Percentiles rank a stretch among this genome's conserved stretches.
Conservation (phyloP, 2,113 vertebrate genomes). For the Nesoenas mayeri region DNA sequence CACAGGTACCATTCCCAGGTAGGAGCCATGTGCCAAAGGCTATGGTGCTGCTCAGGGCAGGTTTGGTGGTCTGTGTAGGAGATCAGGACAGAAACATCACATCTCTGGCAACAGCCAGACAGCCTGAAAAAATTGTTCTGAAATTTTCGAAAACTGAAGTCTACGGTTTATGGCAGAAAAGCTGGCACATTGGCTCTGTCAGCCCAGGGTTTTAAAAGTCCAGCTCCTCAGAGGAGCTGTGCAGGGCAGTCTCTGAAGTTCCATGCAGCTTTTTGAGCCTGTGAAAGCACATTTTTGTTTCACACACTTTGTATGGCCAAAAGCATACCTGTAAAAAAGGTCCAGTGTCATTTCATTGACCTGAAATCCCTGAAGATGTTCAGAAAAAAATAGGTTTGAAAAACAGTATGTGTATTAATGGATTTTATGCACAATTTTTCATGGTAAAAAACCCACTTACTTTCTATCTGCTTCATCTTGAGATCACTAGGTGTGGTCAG, state of each 20-base stretch:
- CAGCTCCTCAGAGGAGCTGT: background rate
- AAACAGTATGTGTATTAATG: background rate
- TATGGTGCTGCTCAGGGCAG: background rate
- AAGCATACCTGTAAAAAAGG: background rate
- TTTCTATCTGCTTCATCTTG: background rate
- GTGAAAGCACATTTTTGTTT: background rate
- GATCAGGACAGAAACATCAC: background rate
- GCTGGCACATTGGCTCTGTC: background rate
- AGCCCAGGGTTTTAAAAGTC: background rate
- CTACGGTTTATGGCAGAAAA: background rate
- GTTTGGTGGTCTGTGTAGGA: background rate
- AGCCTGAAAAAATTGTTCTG: background rate
- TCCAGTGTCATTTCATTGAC: background rate
- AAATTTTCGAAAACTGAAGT: background rate
- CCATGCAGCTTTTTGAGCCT: background rate
- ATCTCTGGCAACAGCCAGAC: background rate
- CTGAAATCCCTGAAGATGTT: background rate
- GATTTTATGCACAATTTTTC: background rate
- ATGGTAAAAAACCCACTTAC: background rate
- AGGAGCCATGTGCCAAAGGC: background rate
- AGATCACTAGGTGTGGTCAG: background rate
- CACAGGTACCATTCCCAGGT: rapidly evolving
- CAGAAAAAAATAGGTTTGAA: background rate
- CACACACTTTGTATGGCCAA: background rate
- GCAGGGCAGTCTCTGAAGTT: background rate